These are phyloP conservation scores for Cladopsammia gracilis DNA, from an alignment of 64 coral and sea anemone genomes.

Conservation along the genomic window DNA sequence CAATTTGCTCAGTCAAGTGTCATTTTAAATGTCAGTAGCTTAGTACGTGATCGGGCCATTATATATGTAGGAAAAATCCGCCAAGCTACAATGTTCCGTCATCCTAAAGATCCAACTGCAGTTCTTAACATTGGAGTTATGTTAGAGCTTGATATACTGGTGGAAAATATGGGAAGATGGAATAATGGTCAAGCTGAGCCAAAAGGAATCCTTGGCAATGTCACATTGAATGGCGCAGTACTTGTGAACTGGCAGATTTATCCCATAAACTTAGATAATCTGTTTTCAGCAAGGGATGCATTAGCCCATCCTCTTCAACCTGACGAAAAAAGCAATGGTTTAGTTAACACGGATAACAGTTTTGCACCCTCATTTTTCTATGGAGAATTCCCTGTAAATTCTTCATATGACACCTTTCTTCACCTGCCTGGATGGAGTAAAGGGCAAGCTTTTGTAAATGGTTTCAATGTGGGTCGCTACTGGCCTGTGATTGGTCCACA, in stretches of 20 bases:
- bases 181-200: constrained; percentile 82
- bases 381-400: constrained; percentile 33
- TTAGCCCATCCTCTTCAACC: neutral
- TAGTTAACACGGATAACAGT: neutral
- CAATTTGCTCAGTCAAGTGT: constrained; percentile 35
- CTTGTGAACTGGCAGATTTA: constrained; percentile 85
- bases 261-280: constrained; percentile 54
- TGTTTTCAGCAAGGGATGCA: neutral
- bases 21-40: constrained; percentile 53
- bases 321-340: neutral
- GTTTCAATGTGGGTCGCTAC: constrained; percentile 93
- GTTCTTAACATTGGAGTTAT: constrained; percentile 44
- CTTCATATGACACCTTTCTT: constrained; percentile 34
- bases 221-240: constrained; percentile 62
- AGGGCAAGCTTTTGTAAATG: constrained; percentile 93
- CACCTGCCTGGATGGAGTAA: constrained; percentile 30
- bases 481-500: constrained; percentile 94
- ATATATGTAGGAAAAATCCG: constrained; percentile 72
- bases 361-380: constrained; percentile 26
- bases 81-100: constrained; percentile 67
- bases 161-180: constrained; percentile 83
- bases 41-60: constrained; percentile 88
- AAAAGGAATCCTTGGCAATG: constrained; percentile 86
- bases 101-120: constrained; percentile 14
- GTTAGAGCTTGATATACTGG: constrained; percentile 83